phyloP scores from a whole-genome alignment of 2,113 vertebrate genomes.

The Ageneiosus marmoratus region DNA sequence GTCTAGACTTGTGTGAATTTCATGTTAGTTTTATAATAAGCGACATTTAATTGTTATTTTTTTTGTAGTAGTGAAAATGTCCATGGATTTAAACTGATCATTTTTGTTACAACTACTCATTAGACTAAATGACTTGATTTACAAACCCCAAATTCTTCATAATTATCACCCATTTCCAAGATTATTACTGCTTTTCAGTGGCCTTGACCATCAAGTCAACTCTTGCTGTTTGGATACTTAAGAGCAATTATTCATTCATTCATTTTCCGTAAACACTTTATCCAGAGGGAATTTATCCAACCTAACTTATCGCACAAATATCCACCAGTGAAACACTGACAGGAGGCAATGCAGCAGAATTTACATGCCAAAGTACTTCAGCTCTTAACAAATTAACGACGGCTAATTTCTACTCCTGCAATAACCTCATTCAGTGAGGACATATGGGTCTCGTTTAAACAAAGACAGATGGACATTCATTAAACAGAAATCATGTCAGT shows the following conservation, averaged over 20 bases:
- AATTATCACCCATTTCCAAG: neutral
- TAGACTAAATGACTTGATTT: neutral
- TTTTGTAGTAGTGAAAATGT: neutral
- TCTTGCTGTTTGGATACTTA: neutral
- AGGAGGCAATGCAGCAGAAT: constrained; percentile 7
- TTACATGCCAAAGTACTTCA: neutral
- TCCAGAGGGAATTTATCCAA: neutral
- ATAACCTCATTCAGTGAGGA: constrained; percentile 23
- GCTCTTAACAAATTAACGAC: constrained; percentile 24
- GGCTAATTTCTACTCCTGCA: constrained; percentile 24
- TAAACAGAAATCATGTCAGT: constrained; percentile 42
- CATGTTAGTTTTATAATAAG: neutral
- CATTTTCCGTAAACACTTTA: neutral
- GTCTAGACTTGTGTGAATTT: neutral
- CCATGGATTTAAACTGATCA: neutral
- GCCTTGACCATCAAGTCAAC: neutral
- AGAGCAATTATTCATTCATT: constrained; percentile 2
- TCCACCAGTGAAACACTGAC: neutral
- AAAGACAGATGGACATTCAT: constrained; percentile 52
- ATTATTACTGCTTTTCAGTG: neutral
- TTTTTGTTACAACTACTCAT: neutral
- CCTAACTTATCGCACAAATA: constrained; percentile 4
- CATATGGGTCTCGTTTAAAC: constrained; percentile 43
- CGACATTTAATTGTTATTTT: neutral
- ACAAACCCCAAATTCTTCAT: neutral